Evolutionary conservation across 2,797 vertebrate genomes (phyloP).

Genomic region (Rhabdophis nuchalis): DNA sequence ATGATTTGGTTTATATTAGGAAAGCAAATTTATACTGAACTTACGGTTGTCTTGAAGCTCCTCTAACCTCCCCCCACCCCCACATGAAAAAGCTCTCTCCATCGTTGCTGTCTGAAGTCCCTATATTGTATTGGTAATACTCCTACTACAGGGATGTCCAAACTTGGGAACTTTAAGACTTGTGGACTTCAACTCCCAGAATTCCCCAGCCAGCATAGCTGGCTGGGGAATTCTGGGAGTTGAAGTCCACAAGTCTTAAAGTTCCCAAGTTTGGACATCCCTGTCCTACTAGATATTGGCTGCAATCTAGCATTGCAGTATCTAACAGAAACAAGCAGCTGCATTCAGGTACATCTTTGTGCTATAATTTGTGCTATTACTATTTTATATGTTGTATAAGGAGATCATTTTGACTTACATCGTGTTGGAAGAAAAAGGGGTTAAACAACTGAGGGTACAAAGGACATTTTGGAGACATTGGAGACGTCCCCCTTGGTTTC

Average conservation of each 20-base stretch:
- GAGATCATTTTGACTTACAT: not conserved
- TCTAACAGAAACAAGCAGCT: not conserved
- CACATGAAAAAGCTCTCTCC: not conserved
- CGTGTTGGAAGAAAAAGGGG: not conserved
- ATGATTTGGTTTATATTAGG: not conserved
- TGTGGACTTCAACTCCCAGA: too few species aligned
- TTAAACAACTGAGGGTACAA: not conserved
- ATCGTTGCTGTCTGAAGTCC: not conserved
- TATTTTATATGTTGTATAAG: not conserved
- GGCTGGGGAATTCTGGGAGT: too few species aligned
- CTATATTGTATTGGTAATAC: not conserved
- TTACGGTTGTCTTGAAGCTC: not conserved
- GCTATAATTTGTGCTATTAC: too few species aligned
- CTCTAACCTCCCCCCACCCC: not conserved
- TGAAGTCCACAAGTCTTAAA: too few species aligned
- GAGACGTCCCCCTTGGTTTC: not conserved
- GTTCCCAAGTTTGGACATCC: too few species aligned
- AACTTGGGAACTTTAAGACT: too few species aligned
- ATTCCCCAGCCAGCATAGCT: too few species aligned
- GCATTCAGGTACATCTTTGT: not conserved
- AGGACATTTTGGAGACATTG: not conserved
- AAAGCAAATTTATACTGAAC: not conserved
- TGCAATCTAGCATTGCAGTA: not conserved
- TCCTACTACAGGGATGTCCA: too few species aligned
- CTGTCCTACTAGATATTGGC: too few species aligned